Evolutionary conservation across 2,113 vertebrate species (phyloP).

Genomic region (Cyanistes caeruleus): DNA sequence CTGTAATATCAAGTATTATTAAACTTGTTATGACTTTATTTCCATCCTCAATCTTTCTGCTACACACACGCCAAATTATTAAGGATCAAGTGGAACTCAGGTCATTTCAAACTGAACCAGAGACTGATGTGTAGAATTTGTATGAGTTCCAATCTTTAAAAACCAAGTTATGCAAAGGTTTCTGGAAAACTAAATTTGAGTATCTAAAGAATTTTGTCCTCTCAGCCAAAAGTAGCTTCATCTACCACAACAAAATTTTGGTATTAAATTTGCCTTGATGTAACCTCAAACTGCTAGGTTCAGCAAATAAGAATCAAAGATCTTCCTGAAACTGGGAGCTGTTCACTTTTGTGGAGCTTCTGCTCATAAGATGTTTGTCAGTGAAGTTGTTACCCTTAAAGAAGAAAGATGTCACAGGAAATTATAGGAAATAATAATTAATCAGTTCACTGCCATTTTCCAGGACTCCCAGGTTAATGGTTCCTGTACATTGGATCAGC

Average conservation of each 20-base stretch:
- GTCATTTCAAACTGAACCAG: not conserved
- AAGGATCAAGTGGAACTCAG: not conserved
- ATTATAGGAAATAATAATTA: not conserved
- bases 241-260: not conserved
- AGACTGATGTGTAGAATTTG: not conserved
- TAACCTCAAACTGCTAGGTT: not conserved
- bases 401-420: not conserved
- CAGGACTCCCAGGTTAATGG: not conserved
- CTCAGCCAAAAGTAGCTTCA: not conserved
- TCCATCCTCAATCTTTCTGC: not conserved
- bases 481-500: not conserved
- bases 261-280: not conserved
- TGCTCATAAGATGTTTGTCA: not conserved
- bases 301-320: not conserved
- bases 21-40: not conserved
- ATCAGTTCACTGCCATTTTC: not conserved
- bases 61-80: not conserved
- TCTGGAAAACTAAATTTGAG: not conserved
- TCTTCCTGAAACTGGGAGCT: not conserved
- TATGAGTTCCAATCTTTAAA: not conserved
- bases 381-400: not conserved
- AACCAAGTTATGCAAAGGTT: not conserved
- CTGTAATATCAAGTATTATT: not conserved
- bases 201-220: not conserved
- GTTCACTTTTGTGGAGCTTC: not conserved